These are phyloP conservation scores for Bos taurus DNA, from an alignment of 2,113 vertebrate genomes.

Conservation along the genomic window ARS-UCD2.0 NC_037344.1:61330001-61330500, in stretches of 20 bases:
- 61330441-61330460: background rate
- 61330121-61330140: background rate
- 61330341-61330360: rapidly evolving
- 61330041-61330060: background rate
- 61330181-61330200: background rate
- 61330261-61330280: rapidly evolving
- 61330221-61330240: background rate
- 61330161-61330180: rapidly evolving
- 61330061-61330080: background rate
- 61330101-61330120: background rate
- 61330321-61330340: rapidly evolving
- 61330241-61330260: background rate
- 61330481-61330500: background rate
- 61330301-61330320: rapidly evolving
- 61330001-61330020: background rate
- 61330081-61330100: background rate
- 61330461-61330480: background rate
- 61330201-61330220: background rate
- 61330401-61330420: rapidly evolving
- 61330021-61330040: background rate
- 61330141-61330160: background rate
- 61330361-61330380: rapidly evolving
- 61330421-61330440: background rate
- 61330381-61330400: rapidly evolving
- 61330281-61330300: background rate